These are phyloP conservation scores for Arbacia lixula DNA, from an alignment of 53 echinoderm and acorn worm genomes.

Conservation along the genomic window DNA sequence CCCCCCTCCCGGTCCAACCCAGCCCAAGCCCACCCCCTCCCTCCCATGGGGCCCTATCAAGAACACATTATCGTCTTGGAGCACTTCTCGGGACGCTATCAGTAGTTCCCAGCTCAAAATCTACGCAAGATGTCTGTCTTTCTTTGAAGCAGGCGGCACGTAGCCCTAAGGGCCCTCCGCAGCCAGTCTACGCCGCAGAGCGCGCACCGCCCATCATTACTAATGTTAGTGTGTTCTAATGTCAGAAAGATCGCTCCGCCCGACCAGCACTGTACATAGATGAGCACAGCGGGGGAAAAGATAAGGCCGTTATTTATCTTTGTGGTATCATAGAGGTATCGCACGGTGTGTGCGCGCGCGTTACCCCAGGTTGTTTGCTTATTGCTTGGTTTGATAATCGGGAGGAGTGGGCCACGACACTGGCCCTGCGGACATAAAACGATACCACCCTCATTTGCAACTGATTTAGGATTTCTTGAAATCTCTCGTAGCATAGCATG, in stretches of 20 bases:
- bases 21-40: slow-evolving; percentile 6
- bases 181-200: too few relatives aligned
- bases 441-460: slow-evolving; percentile 27
- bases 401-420: slow-evolving; percentile 10
- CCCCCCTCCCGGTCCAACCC: slow-evolving; percentile 7
- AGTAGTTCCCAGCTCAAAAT: too few relatives aligned
- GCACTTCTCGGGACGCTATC: too few relatives aligned
- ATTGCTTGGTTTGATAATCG: slow-evolving; percentile 43
- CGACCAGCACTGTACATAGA: too few relatives aligned
- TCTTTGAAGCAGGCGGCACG: neutral
- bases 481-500: slow-evolving; percentile 44
- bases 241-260: neutral
- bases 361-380: slow-evolving; percentile 46
- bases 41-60: slow-evolving; percentile 27
- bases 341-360: slow-evolving; percentile 27
- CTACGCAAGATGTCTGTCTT: too few relatives aligned
- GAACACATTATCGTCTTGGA: slow-evolving; percentile 38
- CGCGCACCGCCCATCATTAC: too few relatives aligned
- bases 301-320: slow-evolving; percentile 43
- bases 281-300: too few relatives aligned
- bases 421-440: slow-evolving; percentile 41
- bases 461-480: slow-evolving; percentile 40
- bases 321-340: slow-evolving; percentile 23
- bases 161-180: neutral
- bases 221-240: slow-evolving; percentile 18